phyloP scores from a whole-genome alignment of 1,140 invertebrate species.

The Temnothorax nylanderi region DNA sequence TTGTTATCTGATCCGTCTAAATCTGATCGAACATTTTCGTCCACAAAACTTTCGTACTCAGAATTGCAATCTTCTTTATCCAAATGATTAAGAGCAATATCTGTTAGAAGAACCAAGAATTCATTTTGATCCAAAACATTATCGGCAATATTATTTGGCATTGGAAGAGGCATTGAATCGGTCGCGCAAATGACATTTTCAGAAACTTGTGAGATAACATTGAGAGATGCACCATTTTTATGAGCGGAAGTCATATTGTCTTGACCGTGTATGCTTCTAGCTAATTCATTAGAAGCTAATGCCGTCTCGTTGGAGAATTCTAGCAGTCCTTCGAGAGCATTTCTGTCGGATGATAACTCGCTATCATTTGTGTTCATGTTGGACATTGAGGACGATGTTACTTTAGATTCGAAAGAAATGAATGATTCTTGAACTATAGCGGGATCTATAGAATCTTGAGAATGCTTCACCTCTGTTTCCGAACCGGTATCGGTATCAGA shows the following conservation, averaged over 20 bases:
- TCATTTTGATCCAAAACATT: not conserved
- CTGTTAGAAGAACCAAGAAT: not conserved
- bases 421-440: conserved; percentile 62
- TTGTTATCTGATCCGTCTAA: not conserved
- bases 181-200: conserved; percentile 56
- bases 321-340: conserved; percentile 7
- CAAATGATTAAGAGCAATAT: not conserved
- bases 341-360: conserved; percentile 16
- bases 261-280: not conserved
- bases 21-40: conserved; percentile 25
- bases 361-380: conserved; percentile 30
- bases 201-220: conserved; percentile 31
- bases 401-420: conserved; percentile 47
- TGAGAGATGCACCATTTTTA: conserved; percentile 18
- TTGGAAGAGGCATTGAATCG: conserved; percentile 6
- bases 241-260: not conserved
- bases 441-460: conserved; percentile 72
- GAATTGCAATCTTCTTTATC: conserved; percentile 5
- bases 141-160: not conserved
- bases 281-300: conserved; percentile 17
- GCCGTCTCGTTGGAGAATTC: not conserved
- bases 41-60: conserved; percentile 44
- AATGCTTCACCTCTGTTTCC: conserved; percentile 90
- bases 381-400: conserved; percentile 26
- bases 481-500: conserved; percentile 90